Evolutionary conservation across 2,797 vertebrate species (phyloP).

Genomic region (Melanotaenia parkinsoni): DNA sequence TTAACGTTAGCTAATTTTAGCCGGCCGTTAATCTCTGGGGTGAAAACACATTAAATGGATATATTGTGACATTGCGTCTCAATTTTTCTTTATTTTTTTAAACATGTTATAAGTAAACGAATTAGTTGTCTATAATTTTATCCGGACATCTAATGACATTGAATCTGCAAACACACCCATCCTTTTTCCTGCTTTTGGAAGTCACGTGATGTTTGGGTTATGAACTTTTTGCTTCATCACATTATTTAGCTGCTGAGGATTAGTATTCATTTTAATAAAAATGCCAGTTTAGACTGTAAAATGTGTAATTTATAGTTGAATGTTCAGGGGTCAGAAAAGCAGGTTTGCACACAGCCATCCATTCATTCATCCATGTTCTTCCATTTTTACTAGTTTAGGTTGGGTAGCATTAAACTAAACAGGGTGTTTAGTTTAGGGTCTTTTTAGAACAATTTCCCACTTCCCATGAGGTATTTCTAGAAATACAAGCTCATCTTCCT

Average conservation of each 20-base stretch:
- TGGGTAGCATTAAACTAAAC: not conserved
- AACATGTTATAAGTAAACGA: too few species aligned
- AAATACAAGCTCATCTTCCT: too few species aligned
- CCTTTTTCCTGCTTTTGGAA: not conserved
- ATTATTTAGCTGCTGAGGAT: not conserved
- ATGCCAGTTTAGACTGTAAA: too few species aligned
- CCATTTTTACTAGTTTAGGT: not conserved
- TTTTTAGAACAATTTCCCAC: too few species aligned
- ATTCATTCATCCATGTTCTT: not conserved
- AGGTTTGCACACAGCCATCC: not conserved
- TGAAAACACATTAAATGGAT: not conserved
- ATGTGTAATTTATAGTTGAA: too few species aligned
- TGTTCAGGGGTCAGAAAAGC: too few species aligned
- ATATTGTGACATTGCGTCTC: not conserved
- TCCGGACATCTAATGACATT: too few species aligned
- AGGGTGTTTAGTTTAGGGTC: too few species aligned
- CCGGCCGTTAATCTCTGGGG: not conserved
- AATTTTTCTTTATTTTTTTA: not conserved
- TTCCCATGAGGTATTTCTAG: too few species aligned
- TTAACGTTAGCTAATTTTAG: conserved; percentile 43
- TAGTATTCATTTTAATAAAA: not conserved
- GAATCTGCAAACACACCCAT: not conserved
- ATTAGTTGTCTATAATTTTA: too few species aligned
- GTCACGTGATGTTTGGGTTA: not conserved
- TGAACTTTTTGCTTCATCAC: not conserved